A percentile compares a stretch with the other conserved stretches of the same genome.
phyloP scores from a whole-genome alignment of 2,797 vertebrate genomes.

The Fratercula arctica region DNA sequence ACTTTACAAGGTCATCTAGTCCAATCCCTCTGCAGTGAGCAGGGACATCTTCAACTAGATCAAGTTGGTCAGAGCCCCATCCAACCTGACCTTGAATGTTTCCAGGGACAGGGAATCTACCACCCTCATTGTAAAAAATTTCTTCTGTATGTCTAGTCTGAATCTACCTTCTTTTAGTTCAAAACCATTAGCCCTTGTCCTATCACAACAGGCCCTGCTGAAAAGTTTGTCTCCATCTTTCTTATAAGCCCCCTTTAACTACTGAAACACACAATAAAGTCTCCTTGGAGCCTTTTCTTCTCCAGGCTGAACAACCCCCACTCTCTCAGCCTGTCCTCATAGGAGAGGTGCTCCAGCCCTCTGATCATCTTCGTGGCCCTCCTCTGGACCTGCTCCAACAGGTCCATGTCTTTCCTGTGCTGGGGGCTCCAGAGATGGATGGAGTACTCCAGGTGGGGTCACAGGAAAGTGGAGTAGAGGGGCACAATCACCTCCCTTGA shows the following conservation, averaged over 20 bases:
- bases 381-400: neutral
- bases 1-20: neutral
- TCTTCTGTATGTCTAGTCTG: neutral
- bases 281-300: neutral
- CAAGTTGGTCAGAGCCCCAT: neutral
- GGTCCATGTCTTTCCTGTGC: neutral
- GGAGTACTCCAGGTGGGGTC: neutral
- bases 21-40: neutral
- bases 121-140: neutral
- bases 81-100: neutral
- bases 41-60: neutral
- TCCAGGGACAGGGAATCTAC: neutral
- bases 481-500: neutral
- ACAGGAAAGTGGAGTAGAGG: neutral
- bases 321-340: neutral
- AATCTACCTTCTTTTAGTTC: neutral
- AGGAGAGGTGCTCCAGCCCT: neutral
- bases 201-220: neutral
- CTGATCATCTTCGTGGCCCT: neutral
- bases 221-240: neutral
- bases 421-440: neutral
- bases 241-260: neutral
- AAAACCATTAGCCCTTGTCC: neutral
- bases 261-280: neutral
- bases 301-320: neutral